Evolutionary conservation across 2,797 vertebrate genomes (phyloP).

Genomic region (Cuculus canorus): DNA sequence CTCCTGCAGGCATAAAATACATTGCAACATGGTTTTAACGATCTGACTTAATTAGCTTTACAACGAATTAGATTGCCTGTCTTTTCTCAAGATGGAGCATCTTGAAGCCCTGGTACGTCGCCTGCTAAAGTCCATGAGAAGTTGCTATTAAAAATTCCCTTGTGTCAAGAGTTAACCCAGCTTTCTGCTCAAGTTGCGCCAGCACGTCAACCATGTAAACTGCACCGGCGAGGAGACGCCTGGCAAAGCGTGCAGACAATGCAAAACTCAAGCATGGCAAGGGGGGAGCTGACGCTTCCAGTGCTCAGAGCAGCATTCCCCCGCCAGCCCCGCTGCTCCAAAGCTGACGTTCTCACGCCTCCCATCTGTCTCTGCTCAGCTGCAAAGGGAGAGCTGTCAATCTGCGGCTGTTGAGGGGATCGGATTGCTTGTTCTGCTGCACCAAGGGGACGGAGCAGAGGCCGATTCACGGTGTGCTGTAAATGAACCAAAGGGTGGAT

Average conservation of each 20-base stretch:
- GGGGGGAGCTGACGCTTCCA: background rate
- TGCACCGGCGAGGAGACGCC: background rate
- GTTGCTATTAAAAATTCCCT: background rate
- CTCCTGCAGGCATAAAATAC: background rate
- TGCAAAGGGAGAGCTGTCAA: background rate
- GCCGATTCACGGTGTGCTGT: fast-evolving
- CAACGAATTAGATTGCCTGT: background rate
- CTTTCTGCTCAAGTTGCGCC: background rate
- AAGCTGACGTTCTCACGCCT: background rate
- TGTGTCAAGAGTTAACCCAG: background rate
- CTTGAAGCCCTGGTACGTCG: background rate
- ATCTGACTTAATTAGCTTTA: background rate
- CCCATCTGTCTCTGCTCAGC: background rate
- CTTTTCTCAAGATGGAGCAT: background rate
- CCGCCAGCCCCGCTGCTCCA: background rate
- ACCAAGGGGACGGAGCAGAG: background rate
- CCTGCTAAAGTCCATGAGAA: background rate
- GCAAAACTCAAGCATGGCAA: background rate
- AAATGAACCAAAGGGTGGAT: background rate
- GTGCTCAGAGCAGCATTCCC: background rate
- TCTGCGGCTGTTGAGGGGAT: background rate
- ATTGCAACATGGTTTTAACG: background rate
- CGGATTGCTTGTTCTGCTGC: background rate
- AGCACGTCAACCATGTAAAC: background rate
- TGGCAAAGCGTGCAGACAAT: background rate